phyloP scores from a whole-genome alignment of 2,113 vertebrate species.

The Ibidorhyncha struthersii region DNA sequence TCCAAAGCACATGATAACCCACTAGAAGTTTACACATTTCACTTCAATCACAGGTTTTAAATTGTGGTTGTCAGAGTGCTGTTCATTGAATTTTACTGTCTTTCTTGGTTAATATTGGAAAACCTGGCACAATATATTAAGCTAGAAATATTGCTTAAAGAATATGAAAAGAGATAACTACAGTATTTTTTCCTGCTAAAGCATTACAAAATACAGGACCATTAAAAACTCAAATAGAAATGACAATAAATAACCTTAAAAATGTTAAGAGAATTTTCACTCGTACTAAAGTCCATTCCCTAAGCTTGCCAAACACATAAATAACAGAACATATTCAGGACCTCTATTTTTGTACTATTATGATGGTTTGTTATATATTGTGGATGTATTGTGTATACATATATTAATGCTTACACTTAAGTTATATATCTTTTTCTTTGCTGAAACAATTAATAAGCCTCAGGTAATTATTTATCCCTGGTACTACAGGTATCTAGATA shows the following conservation, averaged over 20 bases:
- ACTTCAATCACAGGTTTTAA: conserved; percentile 76
- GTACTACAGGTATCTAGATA: conserved; percentile 64
- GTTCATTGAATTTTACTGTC: conserved; percentile 72
- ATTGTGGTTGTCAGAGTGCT: conserved; percentile 69
- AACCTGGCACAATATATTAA: conserved; percentile 77
- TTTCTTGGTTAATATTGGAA: conserved; percentile 72
- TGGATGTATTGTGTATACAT: conserved; percentile 70
- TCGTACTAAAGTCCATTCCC: conserved; percentile 66
- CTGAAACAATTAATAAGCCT: conserved; percentile 77
- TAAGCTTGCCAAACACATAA: conserved; percentile 64
- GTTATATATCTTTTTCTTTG: conserved; percentile 76
- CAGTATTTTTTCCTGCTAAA: conserved; percentile 76
- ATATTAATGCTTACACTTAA: conserved; percentile 73
- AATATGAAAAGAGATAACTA: conserved; percentile 77
- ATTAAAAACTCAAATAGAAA: conserved; percentile 77
- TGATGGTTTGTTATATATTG: conserved; percentile 63
- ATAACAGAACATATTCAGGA: conserved; percentile 71
- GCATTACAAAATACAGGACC: conserved; percentile 79
- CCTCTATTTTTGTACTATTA: conserved; percentile 64
- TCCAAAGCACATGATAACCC: conserved; percentile 78
- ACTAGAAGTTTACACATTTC: conserved; percentile 78
- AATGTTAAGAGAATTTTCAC: conserved; percentile 71
- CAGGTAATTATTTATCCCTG: conserved; percentile 67
- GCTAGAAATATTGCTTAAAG: conserved; percentile 78
- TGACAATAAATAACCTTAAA: conserved; percentile 73